Evolutionary conservation across 92 coral and sea anemone species (phyloP).

Genomic region (Phenganax marumi): DNA sequence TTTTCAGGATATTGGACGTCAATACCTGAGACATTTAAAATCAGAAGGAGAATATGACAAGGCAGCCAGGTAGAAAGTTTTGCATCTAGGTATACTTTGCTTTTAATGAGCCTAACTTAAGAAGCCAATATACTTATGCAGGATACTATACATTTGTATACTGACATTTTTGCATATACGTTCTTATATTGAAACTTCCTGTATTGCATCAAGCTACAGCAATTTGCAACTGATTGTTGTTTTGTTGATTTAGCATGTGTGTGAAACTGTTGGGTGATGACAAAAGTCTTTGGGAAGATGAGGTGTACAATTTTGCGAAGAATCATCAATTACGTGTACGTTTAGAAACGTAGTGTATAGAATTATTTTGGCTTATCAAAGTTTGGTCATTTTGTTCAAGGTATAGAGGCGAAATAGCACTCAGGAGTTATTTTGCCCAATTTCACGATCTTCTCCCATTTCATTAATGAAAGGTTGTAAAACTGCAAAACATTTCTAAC

Average conservation of each 20-base stretch:
- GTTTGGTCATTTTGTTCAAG: too few species aligned
- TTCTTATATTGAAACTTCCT: background rate
- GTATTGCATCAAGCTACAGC: background rate
- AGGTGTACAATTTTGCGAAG: slow-evolving; percentile 91
- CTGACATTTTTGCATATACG: background rate
- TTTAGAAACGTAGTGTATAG: background rate
- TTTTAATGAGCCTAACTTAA: background rate
- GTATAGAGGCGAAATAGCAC: too few species aligned
- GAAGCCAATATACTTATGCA: background rate
- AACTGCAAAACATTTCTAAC: background rate
- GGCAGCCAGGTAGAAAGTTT: slow-evolving; percentile 78
- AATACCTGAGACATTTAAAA: slow-evolving; percentile 82
- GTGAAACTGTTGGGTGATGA: slow-evolving; percentile 84
- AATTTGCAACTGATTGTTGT: background rate
- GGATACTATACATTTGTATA: background rate
- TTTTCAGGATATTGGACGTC: slow-evolving; percentile 85
- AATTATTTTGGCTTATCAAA: too few species aligned
- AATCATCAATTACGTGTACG: slow-evolving; percentile 83
- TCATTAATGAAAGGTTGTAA: background rate
- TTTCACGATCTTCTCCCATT: too few species aligned
- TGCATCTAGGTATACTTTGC: background rate
- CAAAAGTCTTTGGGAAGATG: slow-evolving; percentile 97
- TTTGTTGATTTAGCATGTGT: slow-evolving; percentile 62
- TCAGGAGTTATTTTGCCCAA: too few species aligned
- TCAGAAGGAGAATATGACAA: slow-evolving; percentile 75